Conservation (phyloP, 2,113 vertebrate genomes). For the Physeter macrocephalus region DNA sequence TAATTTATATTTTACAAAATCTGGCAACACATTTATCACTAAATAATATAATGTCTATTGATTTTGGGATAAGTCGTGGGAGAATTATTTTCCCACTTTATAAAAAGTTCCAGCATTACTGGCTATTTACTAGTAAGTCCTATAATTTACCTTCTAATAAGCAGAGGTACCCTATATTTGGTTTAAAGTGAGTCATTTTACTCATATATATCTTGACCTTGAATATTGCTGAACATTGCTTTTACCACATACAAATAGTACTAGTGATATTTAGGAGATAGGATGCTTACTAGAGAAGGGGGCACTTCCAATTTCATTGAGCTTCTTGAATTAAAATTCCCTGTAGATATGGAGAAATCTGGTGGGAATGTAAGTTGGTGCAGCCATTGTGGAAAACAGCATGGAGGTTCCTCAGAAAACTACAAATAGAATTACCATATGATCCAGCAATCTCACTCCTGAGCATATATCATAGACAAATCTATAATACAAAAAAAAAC, state of each 20-base stretch:
- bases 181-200: not conserved
- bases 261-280: not conserved
- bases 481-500: not conserved
- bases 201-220: not conserved
- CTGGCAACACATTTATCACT: not conserved
- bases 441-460: not conserved
- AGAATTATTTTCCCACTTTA: not conserved
- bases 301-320: not conserved
- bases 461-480: not conserved
- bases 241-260: not conserved
- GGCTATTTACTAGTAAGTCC: not conserved
- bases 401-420: not conserved
- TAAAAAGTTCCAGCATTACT: not conserved
- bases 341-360: not conserved
- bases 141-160: not conserved
- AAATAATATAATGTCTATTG: not conserved
- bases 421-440: not conserved
- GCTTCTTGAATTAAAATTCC: not conserved
- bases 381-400: not conserved
- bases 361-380: not conserved
- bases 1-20: constrained; percentile 9
- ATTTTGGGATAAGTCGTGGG: not conserved
- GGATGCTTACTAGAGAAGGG: not conserved
- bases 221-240: not conserved
- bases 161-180: not conserved